Evolutionary conservation across 2,113 vertebrate species (phyloP).

Genomic region (Ginglymostoma cirratum): DNA sequence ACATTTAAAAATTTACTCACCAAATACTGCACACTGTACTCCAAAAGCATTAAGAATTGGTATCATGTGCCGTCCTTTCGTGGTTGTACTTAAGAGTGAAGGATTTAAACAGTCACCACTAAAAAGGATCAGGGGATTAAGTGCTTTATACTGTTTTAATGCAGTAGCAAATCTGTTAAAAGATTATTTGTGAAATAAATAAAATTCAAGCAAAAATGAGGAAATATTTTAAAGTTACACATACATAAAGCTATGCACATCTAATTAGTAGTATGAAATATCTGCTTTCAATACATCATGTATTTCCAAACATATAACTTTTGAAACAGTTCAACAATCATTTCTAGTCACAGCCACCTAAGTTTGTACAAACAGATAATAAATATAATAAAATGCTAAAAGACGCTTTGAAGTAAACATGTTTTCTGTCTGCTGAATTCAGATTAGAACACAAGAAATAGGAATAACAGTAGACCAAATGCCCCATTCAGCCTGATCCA

Average conservation of each 20-base stretch:
- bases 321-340: neutral
- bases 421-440: neutral
- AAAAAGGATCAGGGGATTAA: slow-evolving; percentile 48
- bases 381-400: neutral
- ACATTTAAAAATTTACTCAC: slow-evolving; percentile 42
- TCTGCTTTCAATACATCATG: neutral
- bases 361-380: neutral
- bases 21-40: slow-evolving; percentile 48
- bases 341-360: neutral
- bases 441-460: neutral
- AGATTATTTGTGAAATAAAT: neutral
- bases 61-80: slow-evolving; percentile 47
- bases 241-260: neutral
- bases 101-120: slow-evolving; percentile 47
- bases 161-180: slow-evolving; percentile 44
- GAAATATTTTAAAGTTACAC: neutral
- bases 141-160: slow-evolving; percentile 42
- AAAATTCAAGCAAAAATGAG: neutral
- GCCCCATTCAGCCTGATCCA: neutral
- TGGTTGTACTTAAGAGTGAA: slow-evolving; percentile 45
- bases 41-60: slow-evolving; percentile 46
- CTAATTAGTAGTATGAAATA: neutral
- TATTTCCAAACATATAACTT: neutral
- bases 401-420: neutral
- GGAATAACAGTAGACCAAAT: neutral